These are phyloP conservation scores for Salpingus planirostris DNA, from an alignment of 2,888 invertebrate species.

Conservation along the genomic window DNA sequence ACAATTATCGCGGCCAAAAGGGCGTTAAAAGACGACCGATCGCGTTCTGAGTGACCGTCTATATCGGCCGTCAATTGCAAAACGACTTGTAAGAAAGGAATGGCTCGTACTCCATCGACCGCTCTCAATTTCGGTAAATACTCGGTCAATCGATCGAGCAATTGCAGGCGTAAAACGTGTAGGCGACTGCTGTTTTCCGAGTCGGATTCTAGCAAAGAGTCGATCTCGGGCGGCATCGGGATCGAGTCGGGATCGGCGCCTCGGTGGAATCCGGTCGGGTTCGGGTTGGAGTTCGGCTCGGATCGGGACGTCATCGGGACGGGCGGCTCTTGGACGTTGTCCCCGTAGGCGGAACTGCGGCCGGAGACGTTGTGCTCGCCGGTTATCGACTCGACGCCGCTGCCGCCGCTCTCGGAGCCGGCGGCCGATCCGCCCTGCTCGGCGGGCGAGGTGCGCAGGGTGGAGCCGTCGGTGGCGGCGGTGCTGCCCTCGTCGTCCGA, in stretches of 20 bases:
- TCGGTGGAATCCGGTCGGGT: conserved; percentile 13
- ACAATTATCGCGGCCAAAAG: conserved; percentile 64
- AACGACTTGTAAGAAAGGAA: conserved; percentile 86
- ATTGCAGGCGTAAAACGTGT: conserved; percentile 58
- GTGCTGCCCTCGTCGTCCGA: conserved; percentile 92
- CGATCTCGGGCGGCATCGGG: conserved; percentile 28
- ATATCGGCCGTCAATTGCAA: conserved; percentile 84
- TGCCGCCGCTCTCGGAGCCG: conserved; percentile 85
- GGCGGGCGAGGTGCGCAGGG: conserved; percentile 75
- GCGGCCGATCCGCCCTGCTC: conserved; percentile 54
- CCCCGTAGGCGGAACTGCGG: conserved; percentile 85
- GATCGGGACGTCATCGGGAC: conserved; percentile 45
- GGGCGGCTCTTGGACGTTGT: conserved; percentile 49
- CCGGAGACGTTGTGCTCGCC: conserved; percentile 83
- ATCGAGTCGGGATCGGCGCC: conserved; percentile 20
- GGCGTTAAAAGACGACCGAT: conserved; percentile 67
- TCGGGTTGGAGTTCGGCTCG: conserved; percentile 45
- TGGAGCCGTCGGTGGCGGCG: conserved; percentile 90
- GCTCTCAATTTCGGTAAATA: conserved; percentile 67
- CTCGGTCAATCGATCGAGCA: conserved; percentile 68
- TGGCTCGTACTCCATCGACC: conserved; percentile 75
- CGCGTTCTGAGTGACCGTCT: conserved; percentile 74
- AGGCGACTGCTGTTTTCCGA: conserved; percentile 43
- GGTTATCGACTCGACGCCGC: conserved; percentile 85
- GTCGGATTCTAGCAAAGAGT: conserved; percentile 35